Evolutionary conservation across 1,140 invertebrate genomes (phyloP), one percentile per base, ranked within the genome.

Genomic region (Magallana angulata): DNA sequence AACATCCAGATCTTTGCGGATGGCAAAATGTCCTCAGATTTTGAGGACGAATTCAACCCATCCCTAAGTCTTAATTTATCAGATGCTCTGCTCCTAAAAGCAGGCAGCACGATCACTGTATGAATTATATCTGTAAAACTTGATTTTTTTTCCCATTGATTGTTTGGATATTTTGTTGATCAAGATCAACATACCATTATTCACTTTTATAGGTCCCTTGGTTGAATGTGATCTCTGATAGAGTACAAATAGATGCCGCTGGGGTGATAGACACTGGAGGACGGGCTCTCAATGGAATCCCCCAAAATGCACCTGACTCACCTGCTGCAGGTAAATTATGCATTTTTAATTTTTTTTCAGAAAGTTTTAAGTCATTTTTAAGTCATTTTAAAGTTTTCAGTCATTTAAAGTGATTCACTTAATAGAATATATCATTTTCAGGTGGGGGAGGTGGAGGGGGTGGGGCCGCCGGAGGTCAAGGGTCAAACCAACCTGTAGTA

Each of bases 361-460:
- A 48, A 48, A 48, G 36, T 48, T 4, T 48, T 0, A 48, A 48
- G 36, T 48, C 36, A 48, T 48, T 48, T 48, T 48, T 48, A 4
- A 48, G 5, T 48, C 36, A 48, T 48, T 48, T 48, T 48, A 48
- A 48, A 48, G 36, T 48, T 48, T 48, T 48, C 36, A 48, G 36
- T 48, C 36, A n/a, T n/a, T n/a, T n/a, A n/a, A n/a, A n/a, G n/a
- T n/a, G n/a, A n/a, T n/a, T n/a, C n/a, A 48, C 2, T 48, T 48
- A 64, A 16, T 64, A 4, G 3, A 64, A 64, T 64, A 12, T 12
- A 18, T 12, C 8, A 18, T 56, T 84, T 30, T 58, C 57, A 92
- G 92, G 91, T 89, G 92, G 92, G 5, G 90, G 91, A 84, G 92
- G 92, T 48, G 92, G 91, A 58, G 92, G 92, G 57, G 90, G 90